Base-by-base conservation (phyloP, 1,140 invertebrate genomes). In the Microplitis mediator region DNA sequence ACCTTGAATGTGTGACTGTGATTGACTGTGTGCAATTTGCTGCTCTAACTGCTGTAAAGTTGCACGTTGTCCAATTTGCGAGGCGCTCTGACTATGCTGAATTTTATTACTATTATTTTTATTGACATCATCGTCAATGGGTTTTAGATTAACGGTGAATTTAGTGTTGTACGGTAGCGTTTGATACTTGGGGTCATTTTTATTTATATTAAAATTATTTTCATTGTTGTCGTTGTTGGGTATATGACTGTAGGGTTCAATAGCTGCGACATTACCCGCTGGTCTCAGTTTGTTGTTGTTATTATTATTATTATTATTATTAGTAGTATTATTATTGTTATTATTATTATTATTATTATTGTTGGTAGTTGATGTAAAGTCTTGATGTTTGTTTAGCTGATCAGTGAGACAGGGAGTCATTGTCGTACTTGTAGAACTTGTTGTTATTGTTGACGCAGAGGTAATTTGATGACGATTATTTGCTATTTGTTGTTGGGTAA, bases 171-270 rank as follows among this genome's bases (percentile, higher is more conserved):
- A 95, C 60, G 95, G 95, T 81, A 97, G 88, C 16, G 95, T 96
- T 87, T 98, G 95, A 88, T 97, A 97, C 85, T 97, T 97, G 0
- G 95, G 94, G 84, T 97, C 95, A 62, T 93, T 94, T 85, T 97
- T 97, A 77, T 91, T 93, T n/a, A 91, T 86, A 72, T 83, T 89
- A 75, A 91, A 88, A 72, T 90, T 90, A 73, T 88, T 90, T 69
- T 90, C 90, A 74, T 45, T 45, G 39, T 45, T 45, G 5, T 45
- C 39, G 11, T 45, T 45, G 39, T 92, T 91, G 6, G 93, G 93
- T 76, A 94, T 92, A 78, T 95, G 93, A 77, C 95, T 95, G 79
- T 95, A 96, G 0, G 95, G 95, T 80, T 97, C 95, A 2, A 97
- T 94, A 5, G 95, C 94, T 1, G 95, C 95, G 63, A 97, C 92